Base-by-base conservation (phyloP, 2,797 vertebrate species). In the Clarias platycephalus region DNA sequence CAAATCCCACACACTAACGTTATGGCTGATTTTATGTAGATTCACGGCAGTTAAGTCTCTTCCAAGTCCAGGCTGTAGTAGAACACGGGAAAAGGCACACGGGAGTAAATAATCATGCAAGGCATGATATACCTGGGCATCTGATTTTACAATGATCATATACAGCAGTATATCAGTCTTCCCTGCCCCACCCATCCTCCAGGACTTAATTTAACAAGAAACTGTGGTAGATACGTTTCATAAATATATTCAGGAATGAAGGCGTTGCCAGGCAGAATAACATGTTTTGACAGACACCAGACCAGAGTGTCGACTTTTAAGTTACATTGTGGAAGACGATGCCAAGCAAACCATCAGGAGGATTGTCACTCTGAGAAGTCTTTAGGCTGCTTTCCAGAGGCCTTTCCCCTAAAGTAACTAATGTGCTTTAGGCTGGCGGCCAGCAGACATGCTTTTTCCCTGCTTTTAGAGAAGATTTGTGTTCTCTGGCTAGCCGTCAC, bases 381-480 rank as follows among this genome's bases (percentile, higher is more conserved):
- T 94, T 93, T 92, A 94, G 94, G 93, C 93, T 44, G 77, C 31
- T 87, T 90, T 93, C 93, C 93, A 94, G 92, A 89, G 89, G 92
- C 92, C 93, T 94, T 94, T 92, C 92, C 93, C 91, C 83, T 87
- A 83, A 87, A 90, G 90, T 89, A 89, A 90, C 92, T 93, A 77
- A 95, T 93, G 93, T 94, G 92, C 93, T 94, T 94, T 92, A 93
- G 93, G 93, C 92, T 88, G 72, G 66, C 6, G 72, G 93, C 94
- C 93, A 94, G 91, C 90, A 92, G 89, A 92, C 90, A 89, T 90
- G 91, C 92, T 91, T 93, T 49, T 94, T 88, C 89, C 90, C 92
- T 90, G 92, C 89, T 91, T 92, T 93, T 91, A 89, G 91, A 93
- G 89, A 85, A 90, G 89, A 90, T 91, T 89, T 92, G 91, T 90